A percentile compares a stretch with the other conserved stretches of the same genome.
Conservation (phyloP, 1,140 invertebrate species). For the Platyura marginata region DNA sequence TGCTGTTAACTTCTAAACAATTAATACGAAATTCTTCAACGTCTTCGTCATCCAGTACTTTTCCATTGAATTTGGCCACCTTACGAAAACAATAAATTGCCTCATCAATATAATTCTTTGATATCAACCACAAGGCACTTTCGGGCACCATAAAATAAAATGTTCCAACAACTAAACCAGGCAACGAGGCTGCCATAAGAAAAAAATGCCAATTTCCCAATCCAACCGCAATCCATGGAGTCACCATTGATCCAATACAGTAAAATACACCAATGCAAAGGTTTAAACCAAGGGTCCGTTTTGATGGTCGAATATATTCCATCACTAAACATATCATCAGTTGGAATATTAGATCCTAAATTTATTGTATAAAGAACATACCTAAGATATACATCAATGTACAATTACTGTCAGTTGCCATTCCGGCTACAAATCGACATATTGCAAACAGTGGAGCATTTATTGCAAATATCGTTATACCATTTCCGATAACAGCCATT, state of each 20-base stretch:
- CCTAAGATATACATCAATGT: constrained; percentile 44
- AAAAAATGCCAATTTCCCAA: constrained; percentile 32
- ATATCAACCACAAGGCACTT: constrained; percentile 41
- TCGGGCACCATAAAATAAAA: constrained; percentile 36
- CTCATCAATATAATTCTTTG: constrained; percentile 31
- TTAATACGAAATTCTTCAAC: constrained; percentile 25
- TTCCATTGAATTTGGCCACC: constrained; percentile 35
- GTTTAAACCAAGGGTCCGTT: constrained; percentile 36
- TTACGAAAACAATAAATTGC: constrained; percentile 31
- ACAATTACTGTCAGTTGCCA: constrained; percentile 38
- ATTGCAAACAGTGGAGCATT: constrained; percentile 28
- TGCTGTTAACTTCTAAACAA: neutral
- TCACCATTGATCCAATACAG: constrained; percentile 30
- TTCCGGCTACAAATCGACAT: constrained; percentile 34
- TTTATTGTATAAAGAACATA: constrained; percentile 16
- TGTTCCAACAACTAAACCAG: constrained; percentile 26
- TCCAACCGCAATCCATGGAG: constrained; percentile 34
- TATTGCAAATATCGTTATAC: constrained; percentile 30
- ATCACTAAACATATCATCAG: constrained; percentile 31
- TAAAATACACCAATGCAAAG: constrained; percentile 38
- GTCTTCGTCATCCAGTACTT: constrained; percentile 23
- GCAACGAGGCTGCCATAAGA: constrained; percentile 29
- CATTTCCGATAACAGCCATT: constrained; percentile 31
- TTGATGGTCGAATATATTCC: constrained; percentile 36
- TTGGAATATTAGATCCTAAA: too few relatives aligned